Evolutionary conservation across 2,113 vertebrate genomes (phyloP).

Genomic region (Colinus virginianus): DNA sequence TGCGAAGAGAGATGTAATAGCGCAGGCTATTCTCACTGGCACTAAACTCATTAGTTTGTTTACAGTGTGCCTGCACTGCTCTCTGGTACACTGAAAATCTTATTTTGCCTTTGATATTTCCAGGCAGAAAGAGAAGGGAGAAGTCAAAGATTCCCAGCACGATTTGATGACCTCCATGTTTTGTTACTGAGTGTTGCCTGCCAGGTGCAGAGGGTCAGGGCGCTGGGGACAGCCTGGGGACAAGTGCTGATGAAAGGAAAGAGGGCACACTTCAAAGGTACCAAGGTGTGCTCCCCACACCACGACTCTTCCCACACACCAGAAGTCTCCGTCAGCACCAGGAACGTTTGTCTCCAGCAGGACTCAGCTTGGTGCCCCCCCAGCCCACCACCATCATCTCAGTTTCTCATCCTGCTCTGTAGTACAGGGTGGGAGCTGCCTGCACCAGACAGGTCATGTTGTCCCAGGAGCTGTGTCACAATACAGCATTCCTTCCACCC

Average conservation of each 20-base stretch:
- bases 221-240: background rate
- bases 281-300: background rate
- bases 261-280: background rate
- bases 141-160: background rate
- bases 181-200: background rate
- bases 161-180: background rate
- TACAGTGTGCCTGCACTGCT: background rate
- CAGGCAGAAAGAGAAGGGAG: background rate
- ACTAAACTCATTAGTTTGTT: slow-evolving; percentile 66
- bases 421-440: background rate
- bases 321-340: fast-evolving
- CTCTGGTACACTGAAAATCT: background rate
- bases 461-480: background rate
- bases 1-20: slow-evolving; percentile 65
- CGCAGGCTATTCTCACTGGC: slow-evolving; percentile 53
- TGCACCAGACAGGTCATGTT: background rate
- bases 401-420: background rate
- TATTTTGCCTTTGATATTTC: background rate
- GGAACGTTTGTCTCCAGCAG: background rate
- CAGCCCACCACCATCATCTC: background rate
- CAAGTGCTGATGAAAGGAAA: background rate
- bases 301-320: background rate
- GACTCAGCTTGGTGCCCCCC: background rate
- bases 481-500: background rate
- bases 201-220: background rate